phyloP scores from a whole-genome alignment of 2,888 invertebrate species.

The Pandemis heparana region DNA sequence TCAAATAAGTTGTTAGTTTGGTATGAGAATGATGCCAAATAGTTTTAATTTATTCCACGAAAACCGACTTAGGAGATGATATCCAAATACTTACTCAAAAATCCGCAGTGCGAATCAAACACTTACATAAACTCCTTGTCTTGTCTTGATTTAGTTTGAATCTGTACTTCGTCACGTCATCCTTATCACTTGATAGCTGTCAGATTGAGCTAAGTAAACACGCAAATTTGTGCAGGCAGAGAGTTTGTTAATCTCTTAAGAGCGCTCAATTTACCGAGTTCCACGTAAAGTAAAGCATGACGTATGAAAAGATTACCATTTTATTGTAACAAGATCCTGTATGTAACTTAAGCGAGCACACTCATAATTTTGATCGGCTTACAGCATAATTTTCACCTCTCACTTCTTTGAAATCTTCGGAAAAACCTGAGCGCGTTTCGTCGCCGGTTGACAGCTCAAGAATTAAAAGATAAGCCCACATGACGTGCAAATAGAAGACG shows the following conservation, averaged over 20 bases:
- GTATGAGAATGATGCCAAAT: not conserved
- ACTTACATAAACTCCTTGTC: constrained; percentile 7
- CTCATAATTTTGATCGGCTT: constrained; percentile 22
- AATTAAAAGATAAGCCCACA: constrained; percentile 83
- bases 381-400: constrained; percentile 3
- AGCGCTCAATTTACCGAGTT: constrained; percentile 30
- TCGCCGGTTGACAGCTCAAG: constrained; percentile 75
- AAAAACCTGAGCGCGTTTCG: constrained; percentile 61
- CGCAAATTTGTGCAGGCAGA: constrained; percentile 30
- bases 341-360: constrained; percentile 10
- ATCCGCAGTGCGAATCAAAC: constrained; percentile 16
- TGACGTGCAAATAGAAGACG: constrained; percentile 79
- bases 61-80: not conserved
- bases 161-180: constrained; percentile 19
- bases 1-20: not conserved
- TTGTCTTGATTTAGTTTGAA: not conserved
- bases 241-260: constrained; percentile 34
- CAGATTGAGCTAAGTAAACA: constrained; percentile 40
- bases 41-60: not conserved
- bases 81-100: not conserved
- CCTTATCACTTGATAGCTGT: constrained; percentile 38
- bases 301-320: constrained; percentile 24
- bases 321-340: constrained; percentile 7
- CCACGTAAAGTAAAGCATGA: constrained; percentile 17
- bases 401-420: constrained; percentile 46